phyloP scores from a whole-genome alignment of 1,140 invertebrate species.

The Rhagoletis pomonella region DNA sequence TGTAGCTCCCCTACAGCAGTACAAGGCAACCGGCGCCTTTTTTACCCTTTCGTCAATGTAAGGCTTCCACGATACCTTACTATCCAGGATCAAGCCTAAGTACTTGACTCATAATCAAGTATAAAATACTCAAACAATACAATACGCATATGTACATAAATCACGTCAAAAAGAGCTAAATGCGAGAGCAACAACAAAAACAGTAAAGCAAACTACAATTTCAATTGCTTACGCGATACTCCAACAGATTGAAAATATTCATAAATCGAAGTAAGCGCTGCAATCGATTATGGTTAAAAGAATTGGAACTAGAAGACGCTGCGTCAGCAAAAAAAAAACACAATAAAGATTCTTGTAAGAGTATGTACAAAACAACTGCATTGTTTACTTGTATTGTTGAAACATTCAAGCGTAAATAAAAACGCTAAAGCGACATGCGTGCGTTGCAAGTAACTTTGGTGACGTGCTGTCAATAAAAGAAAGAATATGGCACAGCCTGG shows the following conservation, averaged over 20 bases:
- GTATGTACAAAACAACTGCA: background rate
- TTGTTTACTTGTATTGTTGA: constrained; percentile 1
- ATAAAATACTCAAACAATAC: too few species aligned
- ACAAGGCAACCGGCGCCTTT: too few species aligned
- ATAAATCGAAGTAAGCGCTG: background rate
- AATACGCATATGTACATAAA: too few species aligned
- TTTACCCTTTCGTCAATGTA: too few species aligned
- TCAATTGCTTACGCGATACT: constrained; percentile 16
- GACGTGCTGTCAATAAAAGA: constrained; percentile 28
- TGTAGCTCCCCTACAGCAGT: too few species aligned
- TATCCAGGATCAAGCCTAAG: too few species aligned
- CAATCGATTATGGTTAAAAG: background rate
- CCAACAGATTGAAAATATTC: background rate
- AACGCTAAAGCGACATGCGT: background rate
- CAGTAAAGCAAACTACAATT: background rate
- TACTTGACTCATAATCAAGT: too few species aligned
- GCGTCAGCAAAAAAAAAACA: background rate
- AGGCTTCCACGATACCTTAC: too few species aligned
- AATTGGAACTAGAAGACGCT: constrained; percentile 25
- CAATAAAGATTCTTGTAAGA: background rate
- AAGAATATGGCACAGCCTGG: background rate
- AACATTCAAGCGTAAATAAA: background rate
- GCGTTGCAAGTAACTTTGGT: constrained; percentile 11
- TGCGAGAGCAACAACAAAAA: background rate
- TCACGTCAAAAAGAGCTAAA: background rate